These are phyloP conservation scores for Zygogramma bicolorata DNA, from an alignment of 2,888 invertebrate genomes.

Conservation along the genomic window DNA sequence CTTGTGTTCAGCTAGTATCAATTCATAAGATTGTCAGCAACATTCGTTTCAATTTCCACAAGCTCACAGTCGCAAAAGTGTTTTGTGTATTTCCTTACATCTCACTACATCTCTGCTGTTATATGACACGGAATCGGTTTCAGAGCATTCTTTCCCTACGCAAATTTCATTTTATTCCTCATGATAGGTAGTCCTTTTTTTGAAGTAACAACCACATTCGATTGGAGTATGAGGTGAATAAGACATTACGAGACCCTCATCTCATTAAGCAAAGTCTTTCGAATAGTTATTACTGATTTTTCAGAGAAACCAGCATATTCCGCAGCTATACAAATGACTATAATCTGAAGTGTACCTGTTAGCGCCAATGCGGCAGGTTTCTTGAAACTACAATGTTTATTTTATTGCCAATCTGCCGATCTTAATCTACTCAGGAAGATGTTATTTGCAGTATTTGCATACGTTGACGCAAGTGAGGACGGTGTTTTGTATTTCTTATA, in stretches of 20 bases:
- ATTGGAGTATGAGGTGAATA: neutral
- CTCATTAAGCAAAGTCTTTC: neutral
- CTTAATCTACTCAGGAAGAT: neutral
- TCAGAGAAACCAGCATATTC: neutral
- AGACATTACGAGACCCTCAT: neutral
- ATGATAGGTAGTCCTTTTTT: no score
- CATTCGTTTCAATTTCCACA: no score
- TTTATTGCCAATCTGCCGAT: constrained; percentile 10
- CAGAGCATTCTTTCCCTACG: no score
- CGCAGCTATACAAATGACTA: neutral
- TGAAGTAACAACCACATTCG: no score
- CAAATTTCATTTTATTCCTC: neutral
- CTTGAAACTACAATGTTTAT: neutral
- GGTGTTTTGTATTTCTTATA: neutral
- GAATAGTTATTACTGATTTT: constrained; percentile 6
- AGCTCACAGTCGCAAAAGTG: no score
- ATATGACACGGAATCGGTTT: no score
- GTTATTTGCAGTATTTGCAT: constrained; percentile 13
- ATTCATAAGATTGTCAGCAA: no score
- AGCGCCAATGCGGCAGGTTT: neutral
- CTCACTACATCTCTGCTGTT: no score
- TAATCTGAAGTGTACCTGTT: constrained; percentile 3
- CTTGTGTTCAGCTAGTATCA: no score
- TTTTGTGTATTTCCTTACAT: no score
- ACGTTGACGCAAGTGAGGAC: neutral